A percentile compares a stretch with the other conserved stretches of the same genome.
These are phyloP conservation scores for Marronus borbonicus DNA, from an alignment of 2,888 invertebrate species.

Conservation along the genomic window DNA sequence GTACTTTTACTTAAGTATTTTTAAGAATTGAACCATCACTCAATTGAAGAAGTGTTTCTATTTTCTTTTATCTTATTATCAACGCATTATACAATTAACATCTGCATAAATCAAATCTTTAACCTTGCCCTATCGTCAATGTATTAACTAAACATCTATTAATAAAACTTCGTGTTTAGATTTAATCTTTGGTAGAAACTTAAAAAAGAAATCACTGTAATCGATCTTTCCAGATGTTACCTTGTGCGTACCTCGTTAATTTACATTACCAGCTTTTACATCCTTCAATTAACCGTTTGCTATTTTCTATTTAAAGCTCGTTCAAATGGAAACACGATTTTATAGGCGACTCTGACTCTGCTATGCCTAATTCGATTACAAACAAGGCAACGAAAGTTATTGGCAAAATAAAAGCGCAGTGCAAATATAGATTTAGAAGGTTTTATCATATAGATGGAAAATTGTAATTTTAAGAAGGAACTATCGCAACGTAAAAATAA, in stretches of 20 bases:
- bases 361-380: not conserved
- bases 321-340: slow-evolving; percentile 7
- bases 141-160: too few relatives aligned
- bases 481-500: not conserved
- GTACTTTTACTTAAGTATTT: too few relatives aligned
- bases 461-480: not conserved
- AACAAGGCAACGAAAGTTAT: not conserved
- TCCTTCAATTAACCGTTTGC: not conserved
- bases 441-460: not conserved
- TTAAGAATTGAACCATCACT: too few relatives aligned
- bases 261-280: slow-evolving; percentile 18
- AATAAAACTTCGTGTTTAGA: too few relatives aligned
- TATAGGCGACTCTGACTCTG: not conserved
- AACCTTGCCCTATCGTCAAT: too few relatives aligned
- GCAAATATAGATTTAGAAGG: not conserved
- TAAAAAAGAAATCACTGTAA: not conserved
- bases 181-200: not conserved
- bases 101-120: too few relatives aligned
- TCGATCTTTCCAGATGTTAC: not conserved
- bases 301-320: slow-evolving; percentile 29
- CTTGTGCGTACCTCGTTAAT: not conserved
- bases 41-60: too few relatives aligned
- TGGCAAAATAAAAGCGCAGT: not conserved
- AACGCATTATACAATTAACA: too few relatives aligned
- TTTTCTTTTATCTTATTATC: too few relatives aligned